Evolutionary conservation across 1,140 invertebrate genomes (phyloP), one percentile per base, ranked within the genome.

Genomic region (Popillia japonica): DNA sequence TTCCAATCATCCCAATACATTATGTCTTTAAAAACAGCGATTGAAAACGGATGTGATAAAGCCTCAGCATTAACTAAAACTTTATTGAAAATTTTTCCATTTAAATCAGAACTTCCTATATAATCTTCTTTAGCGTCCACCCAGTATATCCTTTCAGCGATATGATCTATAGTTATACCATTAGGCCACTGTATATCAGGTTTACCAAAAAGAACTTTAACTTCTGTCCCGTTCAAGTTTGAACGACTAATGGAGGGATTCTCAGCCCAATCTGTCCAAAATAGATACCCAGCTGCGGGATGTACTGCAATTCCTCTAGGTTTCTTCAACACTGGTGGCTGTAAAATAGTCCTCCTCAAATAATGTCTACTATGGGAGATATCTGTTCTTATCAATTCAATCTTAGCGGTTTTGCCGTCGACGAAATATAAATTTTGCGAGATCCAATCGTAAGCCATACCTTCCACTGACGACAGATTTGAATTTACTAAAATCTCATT

Each of bases 1-100:
- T 92, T 94, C 93, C 96, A 96, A 86, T 98, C 96, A 82, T 96
- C 95, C 96, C 96, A 98, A 83, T 95, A 98, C 88, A 98, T 93
- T 17, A 82, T 80, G 72, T 83, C 84, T 86, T 96, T 97, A 81
- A 94, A 93, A 0, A 97, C 92, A 0, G 92, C 94, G 0, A 97
- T 92, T 0, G 94, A 93, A 86, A 96, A 97, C 3, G 95, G 95
- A 90, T 97, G 95, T 0, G 90, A 89, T 0, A 94, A 91, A 73
- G 89, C 89, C 40, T 93, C 92, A 81, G 92, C 90, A 59, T 91
- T 88, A 17, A 87, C 88, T 41, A 94, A 89, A 59, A 96, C 91
- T 86, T 91, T 92, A 74, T 91, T 92, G 75, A 97, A 93, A 83
- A 92, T 90, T 42, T 90, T 90, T 0, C 97, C 97, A 82, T 97